A percentile compares a stretch with the other conserved stretches of the same genome.
phyloP scores from a whole-genome alignment of 1,140 invertebrate species.

The Drosophila arawakana region DNA sequence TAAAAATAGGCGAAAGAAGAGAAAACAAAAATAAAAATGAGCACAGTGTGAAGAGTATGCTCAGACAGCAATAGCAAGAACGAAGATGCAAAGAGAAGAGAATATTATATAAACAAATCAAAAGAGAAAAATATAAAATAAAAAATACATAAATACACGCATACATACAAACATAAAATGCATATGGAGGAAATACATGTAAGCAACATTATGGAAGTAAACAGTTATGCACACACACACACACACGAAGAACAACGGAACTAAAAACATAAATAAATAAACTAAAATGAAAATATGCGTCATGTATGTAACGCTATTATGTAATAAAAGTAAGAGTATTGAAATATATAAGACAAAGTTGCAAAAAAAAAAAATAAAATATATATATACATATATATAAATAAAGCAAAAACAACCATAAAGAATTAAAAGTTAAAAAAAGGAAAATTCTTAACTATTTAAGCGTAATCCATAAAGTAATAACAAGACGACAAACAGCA shows the following conservation, averaged over 20 bases:
- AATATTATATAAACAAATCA: slow-evolving; percentile 16
- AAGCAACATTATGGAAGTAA: background rate
- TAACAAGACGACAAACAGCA: slow-evolving; percentile 52
- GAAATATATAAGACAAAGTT: slow-evolving; percentile 66
- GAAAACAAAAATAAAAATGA: slow-evolving; percentile 15
- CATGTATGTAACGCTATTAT: slow-evolving; percentile 66
- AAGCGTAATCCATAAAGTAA: slow-evolving; percentile 74
- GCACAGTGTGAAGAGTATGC: slow-evolving; percentile 21
- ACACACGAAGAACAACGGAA: slow-evolving; percentile 24
- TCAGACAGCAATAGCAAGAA: slow-evolving; percentile 23
- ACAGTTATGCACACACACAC: slow-evolving; percentile 30
- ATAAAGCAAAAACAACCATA: slow-evolving; percentile 34
- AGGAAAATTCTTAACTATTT: slow-evolving; percentile 40
- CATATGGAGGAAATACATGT: background rate
- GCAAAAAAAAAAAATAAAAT: slow-evolving; percentile 26
- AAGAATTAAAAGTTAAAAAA: slow-evolving; percentile 24
- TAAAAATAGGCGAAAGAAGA: slow-evolving; percentile 16
- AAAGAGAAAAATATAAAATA: background rate
- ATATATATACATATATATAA: slow-evolving; percentile 26
- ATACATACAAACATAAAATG: slow-evolving; percentile 23
- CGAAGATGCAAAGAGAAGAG: slow-evolving; percentile 4
- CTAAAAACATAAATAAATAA: slow-evolving; percentile 19
- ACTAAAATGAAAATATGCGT: slow-evolving; percentile 47
- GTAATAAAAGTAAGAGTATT: slow-evolving; percentile 76
- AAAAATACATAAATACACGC: slow-evolving; percentile 21